phyloP scores from a whole-genome alignment of 2,888 invertebrate species.

The Zhengitettix transpicula region DNA sequence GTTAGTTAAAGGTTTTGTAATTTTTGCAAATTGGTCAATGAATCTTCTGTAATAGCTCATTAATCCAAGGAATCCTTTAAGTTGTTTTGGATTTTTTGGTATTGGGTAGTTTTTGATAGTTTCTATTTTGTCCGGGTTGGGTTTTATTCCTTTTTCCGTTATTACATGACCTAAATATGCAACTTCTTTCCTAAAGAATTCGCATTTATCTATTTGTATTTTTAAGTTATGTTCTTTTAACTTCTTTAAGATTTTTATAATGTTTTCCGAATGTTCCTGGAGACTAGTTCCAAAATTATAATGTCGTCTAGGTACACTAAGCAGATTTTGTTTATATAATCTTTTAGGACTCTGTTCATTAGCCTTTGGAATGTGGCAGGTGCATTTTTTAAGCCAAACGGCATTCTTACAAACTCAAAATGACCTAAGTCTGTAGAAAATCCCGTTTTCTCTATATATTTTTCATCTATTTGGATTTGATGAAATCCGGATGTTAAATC shows the following conservation, averaged over 20 bases:
- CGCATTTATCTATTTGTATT: neutral
- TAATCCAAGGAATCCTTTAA: too few species aligned
- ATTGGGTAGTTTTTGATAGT: neutral
- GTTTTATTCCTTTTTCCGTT: neutral
- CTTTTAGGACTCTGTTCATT: neutral
- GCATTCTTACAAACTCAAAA: neutral
- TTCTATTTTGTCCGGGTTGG: neutral
- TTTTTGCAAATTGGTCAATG: too few species aligned
- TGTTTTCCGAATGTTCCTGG: neutral
- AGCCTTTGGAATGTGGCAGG: neutral
- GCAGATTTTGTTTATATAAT: neutral
- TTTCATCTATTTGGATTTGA: neutral
- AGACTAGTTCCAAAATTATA: neutral
- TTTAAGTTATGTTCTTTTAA: neutral
- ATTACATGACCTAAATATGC: neutral
- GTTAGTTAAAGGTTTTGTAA: too few species aligned
- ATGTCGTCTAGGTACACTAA: neutral
- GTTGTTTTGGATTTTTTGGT: too few species aligned
- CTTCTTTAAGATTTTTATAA: neutral
- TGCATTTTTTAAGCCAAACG: neutral
- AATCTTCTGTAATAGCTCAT: too few species aligned
- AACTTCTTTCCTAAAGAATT: neutral
- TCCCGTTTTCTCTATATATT: neutral
- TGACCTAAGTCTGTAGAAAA: neutral
- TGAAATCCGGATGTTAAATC: neutral